Conservation (phyloP, 2,797 vertebrate species). For the Siniperca obscura region DNA sequence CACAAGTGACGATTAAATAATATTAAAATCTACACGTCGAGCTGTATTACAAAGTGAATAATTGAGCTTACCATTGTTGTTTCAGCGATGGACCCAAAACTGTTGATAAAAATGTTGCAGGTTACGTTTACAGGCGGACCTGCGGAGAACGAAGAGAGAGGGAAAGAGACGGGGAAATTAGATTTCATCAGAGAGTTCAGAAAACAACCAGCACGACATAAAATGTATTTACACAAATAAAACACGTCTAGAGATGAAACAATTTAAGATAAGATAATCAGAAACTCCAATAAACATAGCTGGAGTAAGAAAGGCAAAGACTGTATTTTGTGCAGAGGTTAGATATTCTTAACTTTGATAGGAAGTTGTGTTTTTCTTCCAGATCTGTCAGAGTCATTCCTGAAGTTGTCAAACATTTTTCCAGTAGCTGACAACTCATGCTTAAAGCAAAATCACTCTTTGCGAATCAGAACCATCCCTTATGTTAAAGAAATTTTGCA, state of each 20-base stretch:
- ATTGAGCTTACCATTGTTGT: conserved; percentile 95
- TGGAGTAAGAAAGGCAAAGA: not conserved
- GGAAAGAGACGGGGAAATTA: conserved; percentile 29
- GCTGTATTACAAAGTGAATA: conserved; percentile 4
- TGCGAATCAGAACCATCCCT: not conserved
- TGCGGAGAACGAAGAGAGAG: conserved; percentile 76
- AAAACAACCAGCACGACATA: not conserved
- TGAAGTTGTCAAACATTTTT: not conserved
- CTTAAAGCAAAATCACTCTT: not conserved
- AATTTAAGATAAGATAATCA: not conserved
- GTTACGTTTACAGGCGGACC: conserved; percentile 98
- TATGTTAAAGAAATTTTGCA: not conserved
- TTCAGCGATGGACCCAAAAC: conserved; percentile 98
- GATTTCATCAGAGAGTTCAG: not conserved
- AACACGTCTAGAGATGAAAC: not conserved
- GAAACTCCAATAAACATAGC: not conserved
- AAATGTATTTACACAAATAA: not conserved
- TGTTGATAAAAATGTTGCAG: conserved; percentile 99
- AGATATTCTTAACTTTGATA: not conserved
- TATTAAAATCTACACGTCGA: not conserved
- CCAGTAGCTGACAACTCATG: not conserved
- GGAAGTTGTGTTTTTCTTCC: not conserved
- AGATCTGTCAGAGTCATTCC: not conserved
- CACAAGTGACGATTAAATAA: conserved; percentile 11
- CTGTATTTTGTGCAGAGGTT: not conserved